Base-by-base conservation (phyloP, 2,797 vertebrate genomes). In the Clangula hyemalis region DNA sequence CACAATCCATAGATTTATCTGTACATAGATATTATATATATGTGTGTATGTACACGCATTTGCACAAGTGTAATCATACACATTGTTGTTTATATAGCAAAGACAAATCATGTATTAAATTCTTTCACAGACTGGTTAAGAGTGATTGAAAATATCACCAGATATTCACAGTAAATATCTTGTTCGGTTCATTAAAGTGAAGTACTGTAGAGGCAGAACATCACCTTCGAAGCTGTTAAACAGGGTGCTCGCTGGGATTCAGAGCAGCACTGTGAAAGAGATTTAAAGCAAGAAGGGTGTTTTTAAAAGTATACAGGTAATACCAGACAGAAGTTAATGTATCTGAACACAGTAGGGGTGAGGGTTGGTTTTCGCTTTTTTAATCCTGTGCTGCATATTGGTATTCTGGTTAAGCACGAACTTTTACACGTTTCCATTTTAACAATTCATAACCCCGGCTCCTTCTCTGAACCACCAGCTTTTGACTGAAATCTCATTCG, bases 261-360 rank as follows among this genome's bases (percentile, higher is more conserved):
- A 49, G 95, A 88, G 74, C 91, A 96, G 94, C 95, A 74, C 94
- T 97, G 82, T 58, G 89, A 95, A 95, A 94, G 92, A 96, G 92
- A 92, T 94, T 94, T 95, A 97, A 96, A 97, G 95, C 77, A 71
- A 97, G 94, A 97, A 92, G 8, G 84, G 66, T 94, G 84, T 93
- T 78, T 96, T 92, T 83, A 94, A 54, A 88, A 81, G 66, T 25
- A 62, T 54, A 80, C 74, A 83, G 36, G 74, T 68, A 94, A 94
- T 85, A 87, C 25, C 95, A 93, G 85, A 85, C 81, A 92, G 75
- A 96, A 95, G 51, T 85, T 84, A 94, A 96, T 53, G 87, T 51
- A 93, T 82, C 85, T 90, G 62, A 93, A 93, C 61, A 94, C 3
- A 6, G 74, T 0, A 61, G 25, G 60, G 77, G 7, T 27, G 15